phyloP scores from a whole-genome alignment of 2,888 invertebrate genomes.

The Polydrusus cervinus region DNA sequence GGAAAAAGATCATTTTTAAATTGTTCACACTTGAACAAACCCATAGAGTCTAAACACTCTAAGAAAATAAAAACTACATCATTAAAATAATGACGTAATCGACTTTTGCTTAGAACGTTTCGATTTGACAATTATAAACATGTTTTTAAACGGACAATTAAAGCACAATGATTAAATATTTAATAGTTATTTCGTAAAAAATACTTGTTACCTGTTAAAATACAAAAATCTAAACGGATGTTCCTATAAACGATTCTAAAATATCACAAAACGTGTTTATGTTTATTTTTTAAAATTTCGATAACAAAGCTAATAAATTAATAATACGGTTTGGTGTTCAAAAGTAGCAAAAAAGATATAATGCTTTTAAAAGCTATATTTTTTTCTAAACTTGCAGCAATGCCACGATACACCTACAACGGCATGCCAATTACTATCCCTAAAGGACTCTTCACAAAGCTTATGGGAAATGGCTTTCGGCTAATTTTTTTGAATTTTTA shows the following conservation, averaged over 20 bases:
- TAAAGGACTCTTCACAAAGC: too few relatives aligned
- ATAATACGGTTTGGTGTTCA: background rate
- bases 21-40: background rate
- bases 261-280: constrained; percentile 42
- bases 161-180: constrained; percentile 17
- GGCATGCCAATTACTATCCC: too few relatives aligned
- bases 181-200: constrained; percentile 13
- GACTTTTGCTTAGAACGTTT: too few relatives aligned
- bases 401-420: too few relatives aligned
- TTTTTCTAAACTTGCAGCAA: background rate
- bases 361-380: background rate
- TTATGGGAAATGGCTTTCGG: too few relatives aligned
- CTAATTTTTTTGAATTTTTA: too few relatives aligned
- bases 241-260: constrained; percentile 37
- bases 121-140: background rate
- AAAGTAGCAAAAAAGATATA: background rate
- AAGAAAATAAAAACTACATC: too few relatives aligned
- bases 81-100: too few relatives aligned
- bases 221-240: constrained; percentile 25
- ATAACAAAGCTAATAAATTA: constrained; percentile 22
- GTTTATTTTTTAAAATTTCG: constrained; percentile 10
- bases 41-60: too few relatives aligned
- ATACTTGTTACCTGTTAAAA: constrained; percentile 3
- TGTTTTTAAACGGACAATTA: constrained; percentile 4
- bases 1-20: constrained; percentile 6